A percentile compares a stretch with the other conserved stretches of the same genome.
Conservation (phyloP, 2,888 invertebrate species). For the Harpagoxenus sublaevis region DNA sequence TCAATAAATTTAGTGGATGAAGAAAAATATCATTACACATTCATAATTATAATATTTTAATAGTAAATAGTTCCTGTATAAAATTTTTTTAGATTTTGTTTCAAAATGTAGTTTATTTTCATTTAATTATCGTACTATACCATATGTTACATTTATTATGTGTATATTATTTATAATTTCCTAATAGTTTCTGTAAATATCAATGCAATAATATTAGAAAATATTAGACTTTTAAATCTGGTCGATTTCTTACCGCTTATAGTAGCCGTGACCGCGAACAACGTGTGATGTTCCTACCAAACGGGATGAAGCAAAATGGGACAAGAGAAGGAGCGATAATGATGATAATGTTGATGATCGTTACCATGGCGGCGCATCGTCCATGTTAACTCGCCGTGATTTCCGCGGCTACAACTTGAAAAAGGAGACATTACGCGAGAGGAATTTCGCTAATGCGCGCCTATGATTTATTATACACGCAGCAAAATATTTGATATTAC, state of each 20-base stretch:
- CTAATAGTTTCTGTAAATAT: background rate
- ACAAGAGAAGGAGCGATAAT: slow-evolving; percentile 81
- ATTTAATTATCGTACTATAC: background rate
- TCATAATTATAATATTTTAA: background rate
- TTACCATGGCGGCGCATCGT: slow-evolving; percentile 80
- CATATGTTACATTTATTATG: background rate
- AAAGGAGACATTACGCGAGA: slow-evolving; percentile 67
- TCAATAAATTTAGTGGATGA: background rate
- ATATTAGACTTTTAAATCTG: background rate
- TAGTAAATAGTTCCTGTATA: background rate
- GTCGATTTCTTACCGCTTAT: slow-evolving; percentile 3
- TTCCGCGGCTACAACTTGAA: slow-evolving; percentile 55
- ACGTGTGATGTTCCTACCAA: slow-evolving; percentile 72
- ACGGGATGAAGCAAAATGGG: slow-evolving; percentile 77
- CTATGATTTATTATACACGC: slow-evolving; percentile 75
- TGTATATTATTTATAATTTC: background rate
- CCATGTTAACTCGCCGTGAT: slow-evolving; percentile 65
- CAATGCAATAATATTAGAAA: background rate
- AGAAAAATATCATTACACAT: background rate
- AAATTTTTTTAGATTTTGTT: background rate
- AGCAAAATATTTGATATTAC: slow-evolving; percentile 71
- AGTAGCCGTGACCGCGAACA: slow-evolving; percentile 79
- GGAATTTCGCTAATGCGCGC: slow-evolving; percentile 73
- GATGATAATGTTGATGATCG: slow-evolving; percentile 85
- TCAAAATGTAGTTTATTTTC: background rate